Evolutionary conservation across 2,888 invertebrate genomes (phyloP).

Genomic region (Camponotus fellah): DNA sequence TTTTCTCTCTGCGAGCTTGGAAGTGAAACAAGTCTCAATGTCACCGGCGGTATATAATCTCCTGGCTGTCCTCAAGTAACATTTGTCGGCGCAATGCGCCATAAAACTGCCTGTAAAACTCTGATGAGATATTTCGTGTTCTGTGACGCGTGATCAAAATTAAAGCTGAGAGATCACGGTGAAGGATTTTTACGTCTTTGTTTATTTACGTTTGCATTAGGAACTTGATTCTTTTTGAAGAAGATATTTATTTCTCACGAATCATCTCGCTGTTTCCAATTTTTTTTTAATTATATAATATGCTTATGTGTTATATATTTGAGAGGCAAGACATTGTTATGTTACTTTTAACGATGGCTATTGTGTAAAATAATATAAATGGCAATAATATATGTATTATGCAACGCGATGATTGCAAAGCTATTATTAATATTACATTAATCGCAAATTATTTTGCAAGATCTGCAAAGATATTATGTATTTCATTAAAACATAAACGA

Average conservation of each 20-base stretch:
- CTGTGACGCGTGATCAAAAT: neutral
- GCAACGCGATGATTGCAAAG: constrained; percentile 26
- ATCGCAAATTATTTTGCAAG: constrained; percentile 30
- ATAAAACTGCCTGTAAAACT: constrained; percentile 34
- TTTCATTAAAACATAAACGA: constrained; percentile 9
- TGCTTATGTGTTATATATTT: neutral
- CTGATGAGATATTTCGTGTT: constrained; percentile 8
- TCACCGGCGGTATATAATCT: neutral
- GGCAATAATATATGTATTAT: neutral
- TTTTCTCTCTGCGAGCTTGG: neutral
- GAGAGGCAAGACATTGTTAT: neutral
- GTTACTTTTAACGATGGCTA: neutral
- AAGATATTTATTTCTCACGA: neutral
- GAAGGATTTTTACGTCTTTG: constrained; percentile 1
- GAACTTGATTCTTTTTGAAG: neutral
- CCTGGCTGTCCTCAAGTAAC: constrained; percentile 7
- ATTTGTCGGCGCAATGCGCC: neutral
- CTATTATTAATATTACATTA: constrained; percentile 35
- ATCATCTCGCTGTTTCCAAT: neutral
- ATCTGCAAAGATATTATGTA: neutral
- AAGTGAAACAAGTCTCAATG: neutral
- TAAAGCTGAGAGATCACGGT: neutral
- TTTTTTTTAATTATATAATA: neutral
- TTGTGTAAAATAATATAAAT: neutral
- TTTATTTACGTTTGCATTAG: neutral